Percentiles rank a stretch among this genome's conserved stretches.
These are phyloP conservation scores for Dendroctonus valens DNA, from an alignment of 1,140 invertebrate species.

Conservation along the genomic window DNA sequence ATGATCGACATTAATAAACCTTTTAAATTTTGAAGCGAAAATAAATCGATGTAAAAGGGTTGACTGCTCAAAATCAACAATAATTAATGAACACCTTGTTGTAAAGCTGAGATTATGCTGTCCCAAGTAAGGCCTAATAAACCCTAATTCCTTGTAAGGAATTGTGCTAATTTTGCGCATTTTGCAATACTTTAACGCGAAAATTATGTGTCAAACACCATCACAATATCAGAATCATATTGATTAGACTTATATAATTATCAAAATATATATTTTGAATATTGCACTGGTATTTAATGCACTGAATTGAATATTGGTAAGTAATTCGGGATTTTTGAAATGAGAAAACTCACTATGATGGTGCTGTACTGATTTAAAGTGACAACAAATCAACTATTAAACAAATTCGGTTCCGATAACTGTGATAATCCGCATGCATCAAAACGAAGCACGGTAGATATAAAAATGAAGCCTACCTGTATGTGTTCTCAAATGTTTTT, in stretches of 20 bases:
- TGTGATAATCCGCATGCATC: neutral
- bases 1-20: neutral
- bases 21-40: neutral
- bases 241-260: too few species aligned
- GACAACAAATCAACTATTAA: neutral
- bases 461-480: slow-evolving; percentile 50
- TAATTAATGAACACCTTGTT: too few species aligned
- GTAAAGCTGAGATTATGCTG: too few species aligned
- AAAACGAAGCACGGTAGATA: too few species aligned
- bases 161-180: too few species aligned
- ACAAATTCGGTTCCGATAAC: neutral
- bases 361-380: neutral
- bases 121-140: too few species aligned
- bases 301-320: neutral
- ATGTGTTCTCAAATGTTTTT: slow-evolving; percentile 59
- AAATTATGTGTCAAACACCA: too few species aligned
- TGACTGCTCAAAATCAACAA: neutral
- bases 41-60: neutral
- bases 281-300: neutral
- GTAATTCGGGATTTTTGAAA: neutral
- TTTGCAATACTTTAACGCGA: too few species aligned
- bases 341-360: neutral
- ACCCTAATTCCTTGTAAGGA: too few species aligned
- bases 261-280: neutral
- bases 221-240: too few species aligned